These are phyloP conservation scores for Oxyscelio sp. DNA, from an alignment of 2,888 invertebrate species.

Conservation along the genomic window DNA sequence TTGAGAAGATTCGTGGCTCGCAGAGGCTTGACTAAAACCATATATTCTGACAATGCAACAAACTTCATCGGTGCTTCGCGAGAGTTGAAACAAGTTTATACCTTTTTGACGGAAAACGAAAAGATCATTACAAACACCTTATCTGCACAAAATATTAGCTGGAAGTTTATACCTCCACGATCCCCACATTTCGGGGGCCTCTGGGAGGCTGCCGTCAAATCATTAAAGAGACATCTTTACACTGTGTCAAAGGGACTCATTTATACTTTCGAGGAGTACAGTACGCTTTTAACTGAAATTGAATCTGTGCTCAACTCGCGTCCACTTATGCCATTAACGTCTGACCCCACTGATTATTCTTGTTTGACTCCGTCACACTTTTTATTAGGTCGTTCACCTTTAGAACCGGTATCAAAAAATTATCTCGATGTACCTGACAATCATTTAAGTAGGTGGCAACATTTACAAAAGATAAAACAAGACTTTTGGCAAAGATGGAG, in stretches of 20 bases:
- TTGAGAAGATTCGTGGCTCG: conserved; percentile 56
- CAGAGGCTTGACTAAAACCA: conserved; percentile 39
- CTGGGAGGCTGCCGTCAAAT: no score
- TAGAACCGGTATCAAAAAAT: not conserved
- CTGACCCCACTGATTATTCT: conserved; percentile 59
- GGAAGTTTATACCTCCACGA: conserved; percentile 63
- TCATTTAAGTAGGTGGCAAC: not conserved
- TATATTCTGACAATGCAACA: conserved; percentile 21
- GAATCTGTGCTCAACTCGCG: conserved; percentile 68
- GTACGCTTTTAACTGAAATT: conserved; percentile 70
- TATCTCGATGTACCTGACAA: not conserved
- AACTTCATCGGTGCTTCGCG: conserved; percentile 56
- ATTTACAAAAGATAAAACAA: not conserved
- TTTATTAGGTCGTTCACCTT: conserved; percentile 37
- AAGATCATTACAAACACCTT: conserved; percentile 20
- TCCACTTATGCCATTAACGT: conserved; percentile 62
- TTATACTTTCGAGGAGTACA: conserved; percentile 74
- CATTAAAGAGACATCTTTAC: conserved; percentile 73
- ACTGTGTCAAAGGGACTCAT: not conserved
- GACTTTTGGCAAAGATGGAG: conserved; percentile 2
- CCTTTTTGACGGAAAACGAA: not conserved
- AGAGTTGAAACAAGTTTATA: conserved; percentile 59
- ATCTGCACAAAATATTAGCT: conserved; percentile 41
- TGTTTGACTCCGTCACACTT: conserved; percentile 80
- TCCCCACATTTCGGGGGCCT: conserved; percentile 68